Evolutionary conservation across 2,797 vertebrate species (phyloP).

Genomic region (Synanceia verrucosa): DNA sequence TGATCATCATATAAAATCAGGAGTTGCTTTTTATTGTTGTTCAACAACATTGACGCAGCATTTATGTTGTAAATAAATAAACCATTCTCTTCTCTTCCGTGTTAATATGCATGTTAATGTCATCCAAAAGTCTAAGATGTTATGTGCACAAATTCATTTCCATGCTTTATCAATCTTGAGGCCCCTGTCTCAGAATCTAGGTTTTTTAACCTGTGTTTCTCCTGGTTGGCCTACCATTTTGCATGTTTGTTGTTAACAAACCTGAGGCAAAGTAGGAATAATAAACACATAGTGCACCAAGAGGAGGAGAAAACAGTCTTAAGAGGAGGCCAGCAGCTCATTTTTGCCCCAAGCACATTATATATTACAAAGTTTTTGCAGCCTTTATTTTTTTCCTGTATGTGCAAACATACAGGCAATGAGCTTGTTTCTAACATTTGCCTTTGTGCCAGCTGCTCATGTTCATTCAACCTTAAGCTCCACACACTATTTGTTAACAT

Average conservation of each 20-base stretch:
- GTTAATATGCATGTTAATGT: too few relatives aligned
- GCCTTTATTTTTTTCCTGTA: too few relatives aligned
- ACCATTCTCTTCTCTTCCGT: too few relatives aligned
- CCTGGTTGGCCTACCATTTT: neutral
- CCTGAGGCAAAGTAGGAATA: neutral
- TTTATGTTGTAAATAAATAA: too few relatives aligned
- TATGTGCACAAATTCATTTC: too few relatives aligned
- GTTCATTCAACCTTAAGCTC: neutral
- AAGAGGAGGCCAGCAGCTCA: neutral
- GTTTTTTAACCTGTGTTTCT: neutral
- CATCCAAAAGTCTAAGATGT: accelerated
- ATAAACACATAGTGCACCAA: neutral
- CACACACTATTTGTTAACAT: neutral
- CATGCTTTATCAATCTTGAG: too few relatives aligned
- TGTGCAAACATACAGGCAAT: too few relatives aligned
- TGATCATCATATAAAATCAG: too few relatives aligned
- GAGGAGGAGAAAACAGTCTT: neutral
- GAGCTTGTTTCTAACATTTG: too few relatives aligned
- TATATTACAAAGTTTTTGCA: neutral
- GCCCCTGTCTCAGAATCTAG: neutral
- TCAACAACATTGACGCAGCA: too few relatives aligned
- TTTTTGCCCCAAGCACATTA: neutral
- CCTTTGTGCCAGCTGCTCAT: neutral
- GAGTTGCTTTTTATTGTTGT: too few relatives aligned
- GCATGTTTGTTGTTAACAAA: neutral